Percentiles rank a stretch among this genome's conserved stretches.
phyloP scores from a whole-genome alignment of 1,140 invertebrate genomes.

The Schlechtendalia chinensis region DNA sequence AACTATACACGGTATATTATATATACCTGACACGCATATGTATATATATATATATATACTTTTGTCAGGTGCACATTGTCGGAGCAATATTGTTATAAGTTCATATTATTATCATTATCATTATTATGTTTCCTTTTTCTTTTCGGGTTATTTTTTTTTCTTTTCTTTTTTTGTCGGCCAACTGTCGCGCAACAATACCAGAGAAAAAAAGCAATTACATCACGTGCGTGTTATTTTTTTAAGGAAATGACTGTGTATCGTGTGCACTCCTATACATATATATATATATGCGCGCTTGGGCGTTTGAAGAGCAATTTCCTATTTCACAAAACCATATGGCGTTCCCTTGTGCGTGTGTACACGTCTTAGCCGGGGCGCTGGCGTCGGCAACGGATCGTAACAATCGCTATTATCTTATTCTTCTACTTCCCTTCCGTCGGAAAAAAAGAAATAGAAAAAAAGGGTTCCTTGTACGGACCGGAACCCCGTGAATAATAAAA shows the following conservation, averaged over 20 bases:
- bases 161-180: slow-evolving; percentile 45
- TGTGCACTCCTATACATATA: slow-evolving; percentile 23
- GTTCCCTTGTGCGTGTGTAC: slow-evolving; percentile 10
- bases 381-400: slow-evolving; percentile 8
- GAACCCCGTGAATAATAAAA: slow-evolving; percentile 37
- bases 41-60: too few relatives aligned
- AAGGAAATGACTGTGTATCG: slow-evolving; percentile 47
- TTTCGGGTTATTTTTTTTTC: not conserved
- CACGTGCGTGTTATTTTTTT: slow-evolving; percentile 42
- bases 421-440: slow-evolving; percentile 34
- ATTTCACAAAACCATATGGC: slow-evolving; percentile 49
- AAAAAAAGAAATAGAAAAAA: too few relatives aligned
- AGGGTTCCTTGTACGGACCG: slow-evolving; percentile 41
- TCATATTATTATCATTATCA: slow-evolving; percentile 21
- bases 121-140: slow-evolving; percentile 2
- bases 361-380: slow-evolving; percentile 12
- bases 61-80: slow-evolving; percentile 47
- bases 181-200: slow-evolving; percentile 48
- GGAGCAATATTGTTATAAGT: slow-evolving; percentile 38
- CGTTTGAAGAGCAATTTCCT: slow-evolving; percentile 50
- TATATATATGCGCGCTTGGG: not conserved
- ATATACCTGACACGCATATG: slow-evolving; percentile 36
- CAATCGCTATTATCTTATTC: slow-evolving; percentile 49
- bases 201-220: slow-evolving; percentile 48
- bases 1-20: too few relatives aligned